phyloP scores from a whole-genome alignment of 2,797 vertebrate species.

The Lacerta agilis region DNA sequence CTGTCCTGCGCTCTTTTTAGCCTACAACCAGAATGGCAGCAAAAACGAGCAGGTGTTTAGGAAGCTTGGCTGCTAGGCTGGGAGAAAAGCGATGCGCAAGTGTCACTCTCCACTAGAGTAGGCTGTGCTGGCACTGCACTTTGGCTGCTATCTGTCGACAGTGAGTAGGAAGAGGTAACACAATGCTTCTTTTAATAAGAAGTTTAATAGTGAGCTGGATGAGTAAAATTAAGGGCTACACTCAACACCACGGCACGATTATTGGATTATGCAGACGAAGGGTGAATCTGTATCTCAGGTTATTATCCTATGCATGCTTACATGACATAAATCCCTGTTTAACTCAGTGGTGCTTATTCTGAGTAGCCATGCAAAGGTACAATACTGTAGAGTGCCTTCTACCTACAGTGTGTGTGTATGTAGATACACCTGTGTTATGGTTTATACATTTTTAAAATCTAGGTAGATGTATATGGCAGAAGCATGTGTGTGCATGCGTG shows the following conservation, averaged over 20 bases:
- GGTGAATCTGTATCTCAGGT: not conserved
- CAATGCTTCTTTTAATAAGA: not conserved
- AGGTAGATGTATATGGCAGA: no score
- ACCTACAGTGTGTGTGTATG: no score
- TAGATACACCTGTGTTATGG: no score
- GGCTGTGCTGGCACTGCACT: not conserved
- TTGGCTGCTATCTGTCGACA: not conserved
- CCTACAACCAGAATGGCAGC: constrained; percentile 58
- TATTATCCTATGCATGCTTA: not conserved
- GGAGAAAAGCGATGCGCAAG: constrained; percentile 6
- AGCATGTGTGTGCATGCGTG: fast-evolving
- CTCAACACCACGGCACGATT: not conserved
- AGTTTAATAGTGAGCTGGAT: not conserved
- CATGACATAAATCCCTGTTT: not conserved
- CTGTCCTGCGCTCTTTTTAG: constrained; percentile 56
- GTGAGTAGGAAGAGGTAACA: not conserved
- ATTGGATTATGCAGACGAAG: not conserved
- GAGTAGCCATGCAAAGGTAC: no score
- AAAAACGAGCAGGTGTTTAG: constrained; percentile 64
- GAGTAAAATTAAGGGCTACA: not conserved
- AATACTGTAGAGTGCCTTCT: no score
- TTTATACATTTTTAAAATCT: no score
- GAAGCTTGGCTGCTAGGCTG: constrained; percentile 59
- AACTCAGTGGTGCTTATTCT: not conserved
- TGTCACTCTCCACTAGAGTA: constrained; percentile 58